Evolutionary conservation across 2,797 vertebrate genomes (phyloP).

Genomic region (Perdix hodgsoniae): DNA sequence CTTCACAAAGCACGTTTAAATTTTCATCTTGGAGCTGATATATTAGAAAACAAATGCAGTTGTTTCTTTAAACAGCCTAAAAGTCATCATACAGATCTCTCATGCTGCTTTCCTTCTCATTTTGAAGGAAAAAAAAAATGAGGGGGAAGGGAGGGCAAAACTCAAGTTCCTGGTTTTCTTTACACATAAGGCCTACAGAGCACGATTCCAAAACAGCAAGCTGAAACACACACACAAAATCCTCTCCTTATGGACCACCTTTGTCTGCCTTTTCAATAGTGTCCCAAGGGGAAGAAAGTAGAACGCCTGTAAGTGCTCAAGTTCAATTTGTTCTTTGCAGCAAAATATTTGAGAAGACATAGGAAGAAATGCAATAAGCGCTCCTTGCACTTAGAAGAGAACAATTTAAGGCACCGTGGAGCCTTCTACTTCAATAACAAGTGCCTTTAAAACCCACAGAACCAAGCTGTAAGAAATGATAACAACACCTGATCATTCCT

Average conservation of each 20-base stretch:
- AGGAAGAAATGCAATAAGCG: neutral
- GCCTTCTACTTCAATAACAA: neutral
- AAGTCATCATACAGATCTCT: neutral
- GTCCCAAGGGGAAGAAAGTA: neutral
- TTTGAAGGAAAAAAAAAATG: neutral
- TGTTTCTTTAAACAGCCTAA: neutral
- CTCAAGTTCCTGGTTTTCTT: neutral
- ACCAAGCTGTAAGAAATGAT: neutral
- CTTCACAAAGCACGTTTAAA: accelerated
- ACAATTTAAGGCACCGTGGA: neutral
- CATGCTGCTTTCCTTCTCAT: neutral
- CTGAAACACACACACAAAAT: neutral
- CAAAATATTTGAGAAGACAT: neutral
- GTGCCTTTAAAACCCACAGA: neutral
- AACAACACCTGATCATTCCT: neutral
- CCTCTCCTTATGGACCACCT: neutral
- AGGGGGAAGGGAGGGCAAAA: neutral
- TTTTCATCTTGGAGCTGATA: neutral
- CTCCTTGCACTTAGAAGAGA: neutral
- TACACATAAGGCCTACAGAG: neutral
- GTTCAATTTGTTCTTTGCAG: neutral
- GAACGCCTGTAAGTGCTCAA: neutral
- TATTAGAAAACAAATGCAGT: neutral
- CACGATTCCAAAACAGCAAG: neutral
- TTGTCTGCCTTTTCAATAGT: neutral